phyloP scores from a whole-genome alignment of 1,140 invertebrate genomes.

The Mylabris phalerata region DNA sequence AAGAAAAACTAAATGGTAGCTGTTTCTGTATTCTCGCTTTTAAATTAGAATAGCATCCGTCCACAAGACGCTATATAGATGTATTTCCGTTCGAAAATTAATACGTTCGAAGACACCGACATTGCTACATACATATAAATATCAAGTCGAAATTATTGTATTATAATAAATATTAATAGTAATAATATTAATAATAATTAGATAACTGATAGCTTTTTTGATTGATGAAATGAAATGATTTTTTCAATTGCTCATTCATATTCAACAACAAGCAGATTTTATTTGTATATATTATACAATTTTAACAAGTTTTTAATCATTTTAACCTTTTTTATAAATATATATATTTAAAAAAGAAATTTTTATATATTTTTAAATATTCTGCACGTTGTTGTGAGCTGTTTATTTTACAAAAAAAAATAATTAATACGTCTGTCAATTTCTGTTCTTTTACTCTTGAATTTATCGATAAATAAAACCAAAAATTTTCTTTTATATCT shows the following conservation, averaged over 20 bases:
- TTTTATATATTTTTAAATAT: not conserved
- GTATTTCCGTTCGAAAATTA: conserved; percentile 1
- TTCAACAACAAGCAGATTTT: not conserved
- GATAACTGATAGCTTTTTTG: conserved; percentile 4
- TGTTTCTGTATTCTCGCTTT: not conserved
- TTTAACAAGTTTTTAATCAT: not conserved
- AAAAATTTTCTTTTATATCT: conserved; percentile 10
- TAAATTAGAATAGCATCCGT: conserved; percentile 14
- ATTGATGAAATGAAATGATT: not conserved
- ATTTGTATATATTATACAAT: too few species aligned
- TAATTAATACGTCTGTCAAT: not conserved
- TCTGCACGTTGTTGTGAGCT: conserved; percentile 6
- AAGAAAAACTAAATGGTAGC: conserved; percentile 1
- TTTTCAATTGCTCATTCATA: conserved; percentile 3
- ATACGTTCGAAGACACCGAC: too few species aligned
- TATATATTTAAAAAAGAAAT: not conserved
- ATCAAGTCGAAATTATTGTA: conserved; percentile 6
- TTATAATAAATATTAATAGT: not conserved
- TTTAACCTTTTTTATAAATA: not conserved
- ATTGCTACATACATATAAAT: not conserved
- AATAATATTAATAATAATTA: not conserved
- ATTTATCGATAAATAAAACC: not conserved
- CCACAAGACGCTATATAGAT: conserved; percentile 8
- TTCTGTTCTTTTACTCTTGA: too few species aligned
- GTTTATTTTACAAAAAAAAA: not conserved